Conservation (phyloP, 2,113 vertebrate species). For the Ranitomeya imitator region DNA sequence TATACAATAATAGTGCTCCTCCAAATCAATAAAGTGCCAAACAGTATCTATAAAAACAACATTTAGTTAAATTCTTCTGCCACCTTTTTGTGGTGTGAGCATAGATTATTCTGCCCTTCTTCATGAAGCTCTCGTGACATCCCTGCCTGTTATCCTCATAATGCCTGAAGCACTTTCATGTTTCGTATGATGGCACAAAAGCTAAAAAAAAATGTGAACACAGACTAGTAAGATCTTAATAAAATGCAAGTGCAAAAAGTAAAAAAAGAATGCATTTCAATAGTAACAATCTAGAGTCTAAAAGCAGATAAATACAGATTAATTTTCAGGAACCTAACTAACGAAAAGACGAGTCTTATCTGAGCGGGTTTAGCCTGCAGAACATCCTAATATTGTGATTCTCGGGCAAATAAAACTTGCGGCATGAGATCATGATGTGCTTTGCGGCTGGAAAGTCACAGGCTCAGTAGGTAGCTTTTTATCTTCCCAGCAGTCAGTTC, state of each 20-base stretch:
- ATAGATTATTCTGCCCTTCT: not conserved
- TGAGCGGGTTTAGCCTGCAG: conserved; percentile 75
- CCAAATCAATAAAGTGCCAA: not conserved
- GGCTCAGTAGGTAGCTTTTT: conserved; percentile 96
- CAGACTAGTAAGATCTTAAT: not conserved
- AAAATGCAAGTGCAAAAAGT: not conserved
- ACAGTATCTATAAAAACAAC: not conserved
- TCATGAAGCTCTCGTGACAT: not conserved
- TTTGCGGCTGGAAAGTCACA: conserved; percentile 88
- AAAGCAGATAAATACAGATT: conserved; percentile 62
- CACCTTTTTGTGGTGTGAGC: not conserved
- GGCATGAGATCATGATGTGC: conserved; percentile 95
- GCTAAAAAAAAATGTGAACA: not conserved
- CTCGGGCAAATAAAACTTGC: conserved; percentile 86
- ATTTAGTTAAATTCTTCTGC: not conserved
- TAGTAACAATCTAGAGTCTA: conserved; percentile 52
- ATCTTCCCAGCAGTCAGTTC: conserved; percentile 96
- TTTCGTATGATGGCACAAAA: not conserved
- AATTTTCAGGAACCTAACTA: conserved; percentile 69
- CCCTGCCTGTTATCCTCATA: conserved; percentile 1
- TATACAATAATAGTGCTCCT: not conserved
- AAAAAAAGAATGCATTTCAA: not conserved
- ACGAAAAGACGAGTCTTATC: conserved; percentile 73
- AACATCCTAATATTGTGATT: conserved; percentile 83
- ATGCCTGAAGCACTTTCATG: not conserved